Conservation (phyloP, 2,888 invertebrate species). For the Lacanobia wlatinum region DNA sequence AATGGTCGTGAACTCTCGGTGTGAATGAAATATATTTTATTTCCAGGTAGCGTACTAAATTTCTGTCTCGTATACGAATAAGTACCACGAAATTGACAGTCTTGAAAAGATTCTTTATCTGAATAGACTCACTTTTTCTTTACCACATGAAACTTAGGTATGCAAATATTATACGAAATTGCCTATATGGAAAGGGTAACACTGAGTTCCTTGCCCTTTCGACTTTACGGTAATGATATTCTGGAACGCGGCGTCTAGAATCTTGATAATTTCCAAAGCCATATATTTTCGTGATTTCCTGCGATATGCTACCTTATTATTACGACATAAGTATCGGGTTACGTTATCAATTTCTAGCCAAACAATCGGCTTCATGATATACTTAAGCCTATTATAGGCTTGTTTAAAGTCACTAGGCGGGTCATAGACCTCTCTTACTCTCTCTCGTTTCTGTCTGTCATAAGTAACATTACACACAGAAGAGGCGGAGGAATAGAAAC, state of each 20-base stretch:
- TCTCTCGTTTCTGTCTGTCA: background rate
- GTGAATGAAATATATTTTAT: too few species aligned
- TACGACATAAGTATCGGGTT: conserved; percentile 16
- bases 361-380: background rate
- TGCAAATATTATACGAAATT: conserved; percentile 30
- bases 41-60: background rate
- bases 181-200: conserved; percentile 28
- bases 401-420: background rate
- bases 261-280: conserved; percentile 47
- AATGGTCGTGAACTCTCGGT: too few species aligned
- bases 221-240: conserved; percentile 31
- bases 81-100: background rate
- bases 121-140: conserved; percentile 6
- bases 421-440: background rate
- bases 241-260: conserved; percentile 49
- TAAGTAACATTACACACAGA: too few species aligned
- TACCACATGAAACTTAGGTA: conserved; percentile 6
- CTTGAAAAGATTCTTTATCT: background rate
- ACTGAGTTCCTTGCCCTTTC: conserved; percentile 41
- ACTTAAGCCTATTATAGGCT: background rate
- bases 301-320: conserved; percentile 23
- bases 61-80: background rate
- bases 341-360: conserved; percentile 12
- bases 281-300: conserved; percentile 35
- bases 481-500: too few species aligned